These are phyloP conservation scores for Therioaphis trifolii DNA, from an alignment of 2,888 invertebrate species.

Conservation along the genomic window DNA sequence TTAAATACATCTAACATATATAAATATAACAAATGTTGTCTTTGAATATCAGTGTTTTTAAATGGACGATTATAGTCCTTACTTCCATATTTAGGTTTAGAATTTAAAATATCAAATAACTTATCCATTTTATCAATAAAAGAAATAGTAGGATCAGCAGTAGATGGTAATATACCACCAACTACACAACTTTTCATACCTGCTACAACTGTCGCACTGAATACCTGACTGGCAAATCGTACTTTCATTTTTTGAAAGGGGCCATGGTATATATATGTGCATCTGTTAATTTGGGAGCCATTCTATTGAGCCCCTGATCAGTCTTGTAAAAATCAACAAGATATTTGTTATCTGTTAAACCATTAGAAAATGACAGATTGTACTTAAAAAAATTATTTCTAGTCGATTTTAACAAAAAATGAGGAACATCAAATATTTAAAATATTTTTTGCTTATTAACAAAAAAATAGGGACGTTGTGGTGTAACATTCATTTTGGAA, in stretches of 20 bases:
- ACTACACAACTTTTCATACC: neutral
- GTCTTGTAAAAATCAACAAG: conserved; percentile 1
- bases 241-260: conserved; percentile 45
- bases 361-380: neutral
- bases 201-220: conserved; percentile 30
- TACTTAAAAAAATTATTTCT: too few species aligned
- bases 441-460: conserved; percentile 3
- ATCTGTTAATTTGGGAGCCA: conserved; percentile 20
- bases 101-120: conserved; percentile 36
- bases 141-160: neutral
- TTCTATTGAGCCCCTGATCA: neutral
- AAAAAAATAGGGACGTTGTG: neutral
- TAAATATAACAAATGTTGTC: neutral
- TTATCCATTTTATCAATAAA: conserved; percentile 35
- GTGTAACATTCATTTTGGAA: neutral
- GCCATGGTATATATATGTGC: conserved; percentile 1
- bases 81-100: neutral
- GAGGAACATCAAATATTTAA: conserved; percentile 14
- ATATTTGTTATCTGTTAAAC: neutral
- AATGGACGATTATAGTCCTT: conserved; percentile 27
- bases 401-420: conserved; percentile 15
- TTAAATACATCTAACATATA: conserved; percentile 22
- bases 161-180: neutral
- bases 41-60: conserved; percentile 4
- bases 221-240: conserved; percentile 9